These are phyloP conservation scores for Pteropus rufus DNA, from an alignment of 2,797 vertebrate species.

Conservation along the genomic window DNA sequence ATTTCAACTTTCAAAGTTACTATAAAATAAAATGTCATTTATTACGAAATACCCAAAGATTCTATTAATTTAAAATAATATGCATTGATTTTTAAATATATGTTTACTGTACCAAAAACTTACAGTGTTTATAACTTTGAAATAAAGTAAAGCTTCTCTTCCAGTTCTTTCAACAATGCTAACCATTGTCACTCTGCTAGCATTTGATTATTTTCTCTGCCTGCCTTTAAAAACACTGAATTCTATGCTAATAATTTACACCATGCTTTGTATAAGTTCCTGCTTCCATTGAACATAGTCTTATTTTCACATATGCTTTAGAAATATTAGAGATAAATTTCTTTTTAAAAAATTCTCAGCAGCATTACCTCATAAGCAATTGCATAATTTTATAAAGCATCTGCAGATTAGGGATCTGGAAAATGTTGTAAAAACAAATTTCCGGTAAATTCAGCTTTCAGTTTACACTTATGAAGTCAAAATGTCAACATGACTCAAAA, in stretches of 20 bases:
- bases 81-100: background rate
- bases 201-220: background rate
- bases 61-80: background rate
- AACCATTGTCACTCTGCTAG: background rate
- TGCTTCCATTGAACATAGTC: background rate
- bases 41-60: background rate
- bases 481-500: constrained; percentile 81
- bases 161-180: background rate
- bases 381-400: constrained; percentile 81
- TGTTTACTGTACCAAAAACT: background rate
- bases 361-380: constrained; percentile 76
- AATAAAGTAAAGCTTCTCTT: background rate
- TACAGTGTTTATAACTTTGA: background rate
- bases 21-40: background rate
- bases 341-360: constrained; percentile 51
- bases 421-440: constrained; percentile 77
- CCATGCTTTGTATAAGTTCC: background rate
- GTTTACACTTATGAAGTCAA: constrained; percentile 77
- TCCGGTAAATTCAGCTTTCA: constrained; percentile 81
- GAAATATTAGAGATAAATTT: constrained; percentile 70
- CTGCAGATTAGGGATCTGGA: constrained; percentile 83
- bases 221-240: background rate
- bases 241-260: background rate
- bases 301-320: constrained; percentile 12
- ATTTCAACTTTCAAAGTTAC: background rate